Evolutionary conservation across 2,797 vertebrate genomes (phyloP).

Genomic region (Falco naumanni): DNA sequence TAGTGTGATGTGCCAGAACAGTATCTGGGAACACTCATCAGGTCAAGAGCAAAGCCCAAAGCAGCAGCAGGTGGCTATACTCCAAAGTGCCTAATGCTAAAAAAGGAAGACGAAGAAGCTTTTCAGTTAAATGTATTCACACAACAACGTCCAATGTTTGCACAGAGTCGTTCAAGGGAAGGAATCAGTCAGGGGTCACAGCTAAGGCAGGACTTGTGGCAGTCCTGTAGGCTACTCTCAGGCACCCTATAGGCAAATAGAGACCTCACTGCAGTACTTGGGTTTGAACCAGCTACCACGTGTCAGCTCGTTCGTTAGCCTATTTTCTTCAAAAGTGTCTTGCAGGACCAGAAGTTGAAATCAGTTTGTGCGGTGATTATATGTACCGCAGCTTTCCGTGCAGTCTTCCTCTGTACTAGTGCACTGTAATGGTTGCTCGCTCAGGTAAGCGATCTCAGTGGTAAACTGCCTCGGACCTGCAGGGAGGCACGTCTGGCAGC

Average conservation of each 20-base stretch:
- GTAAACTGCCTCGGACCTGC: neutral
- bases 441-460: neutral
- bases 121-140: neutral
- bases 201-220: neutral
- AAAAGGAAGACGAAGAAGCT: neutral
- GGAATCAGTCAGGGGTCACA: neutral
- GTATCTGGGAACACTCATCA: neutral
- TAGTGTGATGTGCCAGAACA: neutral
- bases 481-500: neutral
- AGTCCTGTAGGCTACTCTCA: neutral
- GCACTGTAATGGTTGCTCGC: neutral
- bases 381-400: neutral
- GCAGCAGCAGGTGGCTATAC: neutral
- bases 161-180: neutral
- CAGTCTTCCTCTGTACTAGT: neutral
- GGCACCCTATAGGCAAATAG: neutral
- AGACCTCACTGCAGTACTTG: neutral
- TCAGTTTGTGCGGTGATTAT: neutral
- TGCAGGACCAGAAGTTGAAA: neutral
- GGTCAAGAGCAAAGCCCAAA: neutral
- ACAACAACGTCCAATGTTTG: neutral
- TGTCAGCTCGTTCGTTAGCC: neutral
- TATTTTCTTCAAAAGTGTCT: neutral
- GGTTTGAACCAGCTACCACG: neutral
- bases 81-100: neutral